Conservation (phyloP, 1,140 invertebrate genomes). For the Dendroctonus ponderosae region DNA sequence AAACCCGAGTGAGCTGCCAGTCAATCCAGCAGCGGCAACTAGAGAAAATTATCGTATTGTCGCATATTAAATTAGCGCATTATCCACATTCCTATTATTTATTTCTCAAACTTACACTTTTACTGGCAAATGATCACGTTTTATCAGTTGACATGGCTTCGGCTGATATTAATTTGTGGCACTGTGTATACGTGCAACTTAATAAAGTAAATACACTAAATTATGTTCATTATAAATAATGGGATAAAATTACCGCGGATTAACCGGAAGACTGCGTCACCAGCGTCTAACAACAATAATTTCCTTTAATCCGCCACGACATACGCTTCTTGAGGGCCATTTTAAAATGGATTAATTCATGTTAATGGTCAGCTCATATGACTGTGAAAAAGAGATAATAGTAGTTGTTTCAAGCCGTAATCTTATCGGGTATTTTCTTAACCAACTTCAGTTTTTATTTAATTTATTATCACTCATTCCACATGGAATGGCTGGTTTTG, state of each 20-base stretch:
- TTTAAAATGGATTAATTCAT: slow-evolving; percentile 7
- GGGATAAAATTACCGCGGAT: slow-evolving; percentile 19
- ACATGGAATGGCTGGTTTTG: too few species aligned
- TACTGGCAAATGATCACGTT: neutral
- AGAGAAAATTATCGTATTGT: neutral
- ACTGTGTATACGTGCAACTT: slow-evolving; percentile 13
- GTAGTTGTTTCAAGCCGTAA: neutral
- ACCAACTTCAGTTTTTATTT: neutral
- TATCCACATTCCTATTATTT: neutral
- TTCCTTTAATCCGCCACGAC: slow-evolving; percentile 10
- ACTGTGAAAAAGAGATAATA: neutral
- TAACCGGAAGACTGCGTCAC: slow-evolving; percentile 23
- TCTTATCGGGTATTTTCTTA: neutral
- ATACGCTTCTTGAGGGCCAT: slow-evolving; percentile 7
- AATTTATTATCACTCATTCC: too few species aligned
- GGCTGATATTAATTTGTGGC: slow-evolving; percentile 15
- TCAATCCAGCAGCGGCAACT: neutral
- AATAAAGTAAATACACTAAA: slow-evolving; percentile 26
- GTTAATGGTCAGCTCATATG: slow-evolving; percentile 8
- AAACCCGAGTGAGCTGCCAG: neutral
- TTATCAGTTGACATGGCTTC: slow-evolving; percentile 7
- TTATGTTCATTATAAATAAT: slow-evolving; percentile 28
- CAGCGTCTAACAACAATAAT: slow-evolving; percentile 17
- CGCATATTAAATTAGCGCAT: too few species aligned
- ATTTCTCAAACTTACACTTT: neutral